Conservation (phyloP, 2,113 vertebrate genomes). For the Agapornis roseicollis region DNA sequence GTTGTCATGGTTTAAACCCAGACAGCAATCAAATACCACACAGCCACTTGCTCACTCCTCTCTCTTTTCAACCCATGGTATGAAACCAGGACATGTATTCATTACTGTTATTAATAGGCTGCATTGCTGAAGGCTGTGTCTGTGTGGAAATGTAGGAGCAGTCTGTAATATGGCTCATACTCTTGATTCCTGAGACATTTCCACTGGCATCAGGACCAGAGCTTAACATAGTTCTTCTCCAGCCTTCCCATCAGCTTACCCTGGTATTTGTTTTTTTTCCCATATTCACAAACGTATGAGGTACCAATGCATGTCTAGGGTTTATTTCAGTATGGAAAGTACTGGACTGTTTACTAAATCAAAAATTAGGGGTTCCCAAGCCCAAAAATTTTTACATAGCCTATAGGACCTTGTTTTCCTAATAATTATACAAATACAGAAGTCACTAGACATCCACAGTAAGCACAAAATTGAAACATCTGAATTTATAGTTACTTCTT, state of each 20-base stretch:
- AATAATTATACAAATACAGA: not conserved
- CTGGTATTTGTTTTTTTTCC: not conserved
- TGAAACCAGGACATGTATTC: not conserved
- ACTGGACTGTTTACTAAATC: not conserved
- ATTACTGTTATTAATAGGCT: not conserved
- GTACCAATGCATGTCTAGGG: no score
- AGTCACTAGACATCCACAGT: not conserved
- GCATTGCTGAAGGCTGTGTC: not conserved
- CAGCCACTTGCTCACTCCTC: not conserved
- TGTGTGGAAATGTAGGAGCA: not conserved
- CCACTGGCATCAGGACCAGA: not conserved
- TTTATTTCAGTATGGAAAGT: not conserved
- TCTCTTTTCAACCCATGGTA: not conserved
- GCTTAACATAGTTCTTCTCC: not conserved
- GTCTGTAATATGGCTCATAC: rapidly evolving
- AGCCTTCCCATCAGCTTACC: not conserved
- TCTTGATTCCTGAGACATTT: not conserved
- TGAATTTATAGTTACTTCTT: not conserved
- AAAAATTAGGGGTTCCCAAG: not conserved
- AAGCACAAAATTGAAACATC: not conserved
- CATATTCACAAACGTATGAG: not conserved
- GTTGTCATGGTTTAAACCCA: not conserved
- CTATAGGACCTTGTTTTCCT: rapidly evolving
- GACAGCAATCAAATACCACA: not conserved
- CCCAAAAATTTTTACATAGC: not conserved